Conservation (phyloP, 1,140 invertebrate species). For the Plutomurus gul region DNA sequence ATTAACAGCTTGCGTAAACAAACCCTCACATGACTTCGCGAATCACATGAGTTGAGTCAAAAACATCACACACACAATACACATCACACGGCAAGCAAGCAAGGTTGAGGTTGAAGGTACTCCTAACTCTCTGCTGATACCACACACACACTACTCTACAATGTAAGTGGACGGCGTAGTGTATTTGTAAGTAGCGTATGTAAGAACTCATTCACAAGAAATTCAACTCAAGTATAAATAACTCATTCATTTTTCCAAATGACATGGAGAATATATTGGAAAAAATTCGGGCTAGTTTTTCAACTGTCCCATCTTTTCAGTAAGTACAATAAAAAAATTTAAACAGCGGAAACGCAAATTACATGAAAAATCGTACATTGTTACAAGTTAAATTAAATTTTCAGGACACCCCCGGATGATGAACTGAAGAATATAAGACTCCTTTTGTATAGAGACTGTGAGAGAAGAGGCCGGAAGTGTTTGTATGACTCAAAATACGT, state of each 20-base stretch:
- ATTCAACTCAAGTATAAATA: no score
- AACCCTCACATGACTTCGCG: conserved; percentile 4
- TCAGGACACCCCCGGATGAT: conserved; percentile 10
- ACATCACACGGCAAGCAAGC: background rate
- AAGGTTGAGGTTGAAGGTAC: no score
- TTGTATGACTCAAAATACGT: conserved; percentile 51
- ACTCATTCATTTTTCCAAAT: conserved; percentile 8
- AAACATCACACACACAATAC: background rate
- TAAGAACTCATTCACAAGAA: background rate
- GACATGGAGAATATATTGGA: conserved; percentile 19
- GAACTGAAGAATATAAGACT: conserved; percentile 46
- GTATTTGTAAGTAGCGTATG: background rate
- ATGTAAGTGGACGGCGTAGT: background rate
- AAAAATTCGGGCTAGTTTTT: conserved; percentile 18
- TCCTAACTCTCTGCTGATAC: no score
- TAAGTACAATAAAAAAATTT: background rate
- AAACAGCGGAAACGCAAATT: background rate
- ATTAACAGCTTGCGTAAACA: conserved; percentile 17
- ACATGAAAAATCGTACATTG: background rate
- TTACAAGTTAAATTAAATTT: background rate
- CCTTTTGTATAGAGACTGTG: conserved; percentile 50
- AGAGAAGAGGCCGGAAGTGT: conserved; percentile 49
- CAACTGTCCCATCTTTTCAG: background rate
- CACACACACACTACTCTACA: background rate
- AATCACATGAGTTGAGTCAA: conserved; percentile 9